phyloP scores from a whole-genome alignment of 2,113 vertebrate species.

The Cryptotis parvus region DNA sequence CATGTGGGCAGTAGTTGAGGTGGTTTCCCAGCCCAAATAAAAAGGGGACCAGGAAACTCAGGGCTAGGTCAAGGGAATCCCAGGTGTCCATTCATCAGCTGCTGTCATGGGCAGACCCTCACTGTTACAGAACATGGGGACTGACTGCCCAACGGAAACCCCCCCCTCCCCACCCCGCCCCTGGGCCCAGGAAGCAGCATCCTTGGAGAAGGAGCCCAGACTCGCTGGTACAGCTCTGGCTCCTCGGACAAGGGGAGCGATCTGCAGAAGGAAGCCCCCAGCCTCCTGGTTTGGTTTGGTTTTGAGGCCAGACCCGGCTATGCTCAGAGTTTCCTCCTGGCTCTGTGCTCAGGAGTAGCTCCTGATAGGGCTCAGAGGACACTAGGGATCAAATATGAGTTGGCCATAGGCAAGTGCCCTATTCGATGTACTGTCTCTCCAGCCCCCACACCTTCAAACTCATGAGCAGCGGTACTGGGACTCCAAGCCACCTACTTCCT shows the following conservation, averaged over 20 bases:
- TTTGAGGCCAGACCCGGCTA: no score
- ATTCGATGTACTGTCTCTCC: no score
- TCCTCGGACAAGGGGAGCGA: not conserved
- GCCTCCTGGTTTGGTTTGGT: no score
- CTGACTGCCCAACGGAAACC: not conserved
- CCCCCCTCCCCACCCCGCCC: not conserved
- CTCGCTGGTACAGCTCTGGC: not conserved
- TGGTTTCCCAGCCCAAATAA: conserved; percentile 12
- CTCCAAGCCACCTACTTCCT: not conserved
- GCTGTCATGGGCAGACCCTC: not conserved
- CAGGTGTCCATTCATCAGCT: not conserved
- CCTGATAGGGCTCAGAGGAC: no score
- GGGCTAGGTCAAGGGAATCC: not conserved
- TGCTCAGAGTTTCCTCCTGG: no score
- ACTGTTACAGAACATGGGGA: no score
- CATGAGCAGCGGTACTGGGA: not conserved
- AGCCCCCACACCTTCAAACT: no score
- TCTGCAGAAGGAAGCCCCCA: no score
- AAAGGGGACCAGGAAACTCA: not conserved
- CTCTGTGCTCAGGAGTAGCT: no score
- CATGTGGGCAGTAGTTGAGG: not conserved
- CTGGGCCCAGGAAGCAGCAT: no score
- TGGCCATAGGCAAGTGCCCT: no score
- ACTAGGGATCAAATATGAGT: no score
- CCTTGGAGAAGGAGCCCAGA: not conserved